phyloP scores from a whole-genome alignment of 1,140 invertebrate genomes.

The Charaxes varanes region DNA sequence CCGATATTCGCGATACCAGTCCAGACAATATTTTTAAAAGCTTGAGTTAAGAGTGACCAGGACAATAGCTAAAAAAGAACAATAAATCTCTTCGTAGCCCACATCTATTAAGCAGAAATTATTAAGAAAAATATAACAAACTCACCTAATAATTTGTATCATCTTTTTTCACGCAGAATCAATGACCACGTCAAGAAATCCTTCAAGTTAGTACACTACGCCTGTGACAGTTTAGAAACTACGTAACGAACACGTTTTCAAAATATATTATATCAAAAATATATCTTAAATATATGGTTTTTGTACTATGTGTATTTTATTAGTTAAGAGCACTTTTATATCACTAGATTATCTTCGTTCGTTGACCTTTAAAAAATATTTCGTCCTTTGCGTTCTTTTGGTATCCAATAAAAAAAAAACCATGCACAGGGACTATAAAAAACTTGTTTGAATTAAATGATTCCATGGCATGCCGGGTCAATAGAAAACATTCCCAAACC shows the following conservation, averaged over 20 bases:
- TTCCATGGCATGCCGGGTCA: conserved; percentile 1
- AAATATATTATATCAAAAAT: conserved; percentile 4
- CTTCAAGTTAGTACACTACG: no score
- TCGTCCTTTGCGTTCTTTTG: conserved; percentile 38
- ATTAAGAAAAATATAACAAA: not conserved
- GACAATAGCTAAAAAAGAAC: no score
- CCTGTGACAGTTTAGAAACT: no score
- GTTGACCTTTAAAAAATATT: conserved; percentile 16
- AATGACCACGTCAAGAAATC: no score
- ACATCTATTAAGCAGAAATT: no score
- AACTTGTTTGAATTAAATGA: conserved; percentile 24
- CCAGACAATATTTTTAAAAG: no score
- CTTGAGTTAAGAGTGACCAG: no score
- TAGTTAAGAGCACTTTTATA: conserved; percentile 47
- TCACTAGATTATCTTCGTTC: conserved; percentile 45
- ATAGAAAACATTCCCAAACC: conserved; percentile 18
- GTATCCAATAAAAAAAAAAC: conserved; percentile 31
- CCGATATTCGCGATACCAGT: no score
- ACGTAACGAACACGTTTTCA: no score
- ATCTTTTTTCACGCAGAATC: conserved; percentile 45
- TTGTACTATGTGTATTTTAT: conserved; percentile 37
- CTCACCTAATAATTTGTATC: conserved; percentile 56
- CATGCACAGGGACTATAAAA: conserved; percentile 29
- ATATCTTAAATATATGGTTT: no score
- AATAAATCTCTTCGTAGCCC: no score